Base-by-base conservation (phyloP, 2,888 invertebrate species). In the Timandra comae region DNA sequence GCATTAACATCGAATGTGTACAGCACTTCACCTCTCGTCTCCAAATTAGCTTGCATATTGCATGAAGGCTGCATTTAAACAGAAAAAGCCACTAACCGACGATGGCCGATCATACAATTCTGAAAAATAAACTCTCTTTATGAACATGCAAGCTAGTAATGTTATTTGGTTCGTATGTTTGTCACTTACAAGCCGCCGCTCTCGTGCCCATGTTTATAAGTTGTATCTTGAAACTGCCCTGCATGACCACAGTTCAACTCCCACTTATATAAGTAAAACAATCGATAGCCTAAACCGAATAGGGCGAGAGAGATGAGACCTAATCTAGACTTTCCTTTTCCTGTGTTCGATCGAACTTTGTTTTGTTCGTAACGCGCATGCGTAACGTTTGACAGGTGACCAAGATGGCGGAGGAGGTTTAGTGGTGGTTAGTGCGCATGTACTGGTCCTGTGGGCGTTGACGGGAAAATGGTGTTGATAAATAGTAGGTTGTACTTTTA, bases 181-280 rank as follows among this genome's bases (percentile, higher is more conserved):
- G 30, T 46, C 45, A 61, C 95, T 94, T 89, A 96, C 96, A 96
- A 76, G 95, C 95, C 74, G 95, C 96, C 74, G 95, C 95, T 88
- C 95, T 90, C 58, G 96, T 96, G 81, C 95, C 96, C 96, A 96
- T 96, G 84, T 91, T 93, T 82, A 90, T 89, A 63, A 90, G 88
- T 72, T 90, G 90, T 63, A 89, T 89, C 86, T 87, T 89, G 81
- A 90, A 90, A 76, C 89, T 90, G 79, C 89, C 89, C 80, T 89
- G 89, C 90, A 90, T 90, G 78, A 66, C 70, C n/a, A n/a, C n/a
- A n/a, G 69, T 61, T 59, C 62, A 50, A 50, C 62, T 52, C 63
- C 55, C 59, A 51, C 63, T 56, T 58, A 56, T 60, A 60, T 44
- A 63, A 66, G 56, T 41, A 52, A 61, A 52, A 61, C 61, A 77